phyloP scores from a whole-genome alignment of 23 tunicate genomes.

The Ascidia mentula region DNA sequence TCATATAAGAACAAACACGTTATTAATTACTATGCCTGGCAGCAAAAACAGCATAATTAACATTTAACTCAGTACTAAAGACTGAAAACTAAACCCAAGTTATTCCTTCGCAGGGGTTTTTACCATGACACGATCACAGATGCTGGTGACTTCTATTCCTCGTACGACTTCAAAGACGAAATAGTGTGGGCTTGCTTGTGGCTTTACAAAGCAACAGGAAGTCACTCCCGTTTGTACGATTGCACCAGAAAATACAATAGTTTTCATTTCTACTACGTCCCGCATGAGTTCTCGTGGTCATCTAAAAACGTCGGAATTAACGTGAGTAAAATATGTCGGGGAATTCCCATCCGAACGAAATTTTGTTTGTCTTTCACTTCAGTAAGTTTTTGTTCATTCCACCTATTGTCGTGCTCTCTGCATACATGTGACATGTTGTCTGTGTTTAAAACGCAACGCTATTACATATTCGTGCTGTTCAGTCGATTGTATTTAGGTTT shows the following conservation, averaged over 20 bases:
- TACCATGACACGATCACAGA: constrained; percentile 58
- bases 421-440: no score
- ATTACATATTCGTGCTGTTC: background rate
- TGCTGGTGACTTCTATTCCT: constrained; percentile 38
- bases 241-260: constrained; percentile 9
- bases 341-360: no score
- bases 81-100: no score
- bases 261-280: constrained; percentile 17
- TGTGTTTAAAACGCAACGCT: no score
- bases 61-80: no score
- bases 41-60: no score
- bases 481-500: constrained; percentile 31
- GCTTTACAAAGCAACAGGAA: constrained; percentile 58
- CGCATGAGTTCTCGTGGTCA: constrained; percentile 76
- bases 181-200: constrained; percentile 75
- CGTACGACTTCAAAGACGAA: constrained; percentile 75
- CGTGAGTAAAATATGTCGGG: constrained; percentile 45
- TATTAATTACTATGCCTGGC: no score
- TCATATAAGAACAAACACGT: no score
- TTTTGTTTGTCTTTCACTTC: no score
- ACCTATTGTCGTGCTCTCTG: no score
- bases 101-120: no score
- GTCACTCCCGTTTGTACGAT: constrained; percentile 2
- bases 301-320: constrained; percentile 65
- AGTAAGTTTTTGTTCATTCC: no score